These are phyloP conservation scores for Gastrophysa polygoni DNA, from an alignment of 2,888 invertebrate genomes.

Conservation along the genomic window DNA sequence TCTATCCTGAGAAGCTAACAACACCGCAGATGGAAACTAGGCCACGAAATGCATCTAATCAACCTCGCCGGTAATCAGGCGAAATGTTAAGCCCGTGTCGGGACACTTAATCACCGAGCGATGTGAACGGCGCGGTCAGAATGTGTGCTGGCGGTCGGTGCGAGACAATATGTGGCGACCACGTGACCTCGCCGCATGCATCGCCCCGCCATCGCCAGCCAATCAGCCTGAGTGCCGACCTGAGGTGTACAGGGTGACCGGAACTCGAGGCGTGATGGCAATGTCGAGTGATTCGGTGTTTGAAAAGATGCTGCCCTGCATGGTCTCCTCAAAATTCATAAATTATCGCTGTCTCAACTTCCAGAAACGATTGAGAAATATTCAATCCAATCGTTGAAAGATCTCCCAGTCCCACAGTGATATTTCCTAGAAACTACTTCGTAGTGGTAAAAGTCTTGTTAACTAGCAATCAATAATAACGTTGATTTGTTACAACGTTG, in stretches of 20 bases:
- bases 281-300: no score
- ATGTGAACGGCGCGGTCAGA: conserved; percentile 19
- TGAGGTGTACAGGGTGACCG: conserved; percentile 42
- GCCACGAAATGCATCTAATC: not conserved
- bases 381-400: no score
- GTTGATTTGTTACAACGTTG: no score
- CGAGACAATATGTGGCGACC: conserved; percentile 48
- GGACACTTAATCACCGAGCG: conserved; percentile 24
- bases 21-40: not conserved
- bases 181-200: conserved; percentile 45
- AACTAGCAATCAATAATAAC: no score
- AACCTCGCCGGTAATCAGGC: conserved; percentile 3
- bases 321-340: no score
- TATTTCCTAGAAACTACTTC: no score
- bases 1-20: not conserved
- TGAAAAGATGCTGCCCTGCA: no score
- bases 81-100: conserved; percentile 2
- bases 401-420: no score
- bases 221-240: conserved; percentile 50
- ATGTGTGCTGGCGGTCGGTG: conserved; percentile 19
- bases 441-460: no score
- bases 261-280: conserved; percentile 5
- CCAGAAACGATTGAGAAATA: no score
- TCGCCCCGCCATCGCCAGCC: conserved; percentile 43
- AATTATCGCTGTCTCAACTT: no score